Base-by-base conservation (phyloP, 2,888 invertebrate genomes). In the Trichogramma evanescens region DNA sequence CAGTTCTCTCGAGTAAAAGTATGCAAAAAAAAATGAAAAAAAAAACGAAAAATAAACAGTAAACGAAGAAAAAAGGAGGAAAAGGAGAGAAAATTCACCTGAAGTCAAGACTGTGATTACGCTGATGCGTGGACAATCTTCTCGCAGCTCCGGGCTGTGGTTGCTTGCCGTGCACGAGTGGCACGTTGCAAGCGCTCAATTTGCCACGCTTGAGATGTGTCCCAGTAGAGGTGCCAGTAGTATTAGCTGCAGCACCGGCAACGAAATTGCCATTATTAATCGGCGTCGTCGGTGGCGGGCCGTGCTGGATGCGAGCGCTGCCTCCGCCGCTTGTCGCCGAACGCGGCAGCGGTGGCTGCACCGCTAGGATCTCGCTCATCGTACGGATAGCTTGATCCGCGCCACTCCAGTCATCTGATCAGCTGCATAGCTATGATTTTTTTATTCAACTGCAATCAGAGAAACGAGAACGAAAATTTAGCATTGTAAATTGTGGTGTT, bases 101-200 rank as follows among this genome's bases (percentile, higher is more conserved):
- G 80, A 93, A 92, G 80, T 93, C 93, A 78, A 93, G 83, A 76
- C 92, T 93, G 74, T 92, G 86, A 80, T 93, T 93, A 77, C 93
- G 86, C 80, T 93, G 93, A 80, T 93, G 93, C 68, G 82, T 84
- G 70, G 83, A 83, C 68, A 84, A 77, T 72, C 83, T 78, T 71
- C 82, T 81, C 65, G 74, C 75, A 69, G 77, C 80, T 66, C 79
- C 74, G 55, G 78, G 70, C 65, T 78, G 74, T 68, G 78, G 80
- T 63, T 82, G 80, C 65, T 82, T 79, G 66, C 83, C 84, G 70
- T 84, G 84, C 49, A 84, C 84, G 60, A 83, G 81, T 66, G 84
- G 84, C 70, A 84, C 82, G 75, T 78, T 78, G 73, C 75, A 75
- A 66, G 69, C 72, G 58, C 74, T 69, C 68, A 77, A 71, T 72